Evolutionary conservation across 2,113 vertebrate species (phyloP).

Genomic region (Myotis lucifugus): DNA sequence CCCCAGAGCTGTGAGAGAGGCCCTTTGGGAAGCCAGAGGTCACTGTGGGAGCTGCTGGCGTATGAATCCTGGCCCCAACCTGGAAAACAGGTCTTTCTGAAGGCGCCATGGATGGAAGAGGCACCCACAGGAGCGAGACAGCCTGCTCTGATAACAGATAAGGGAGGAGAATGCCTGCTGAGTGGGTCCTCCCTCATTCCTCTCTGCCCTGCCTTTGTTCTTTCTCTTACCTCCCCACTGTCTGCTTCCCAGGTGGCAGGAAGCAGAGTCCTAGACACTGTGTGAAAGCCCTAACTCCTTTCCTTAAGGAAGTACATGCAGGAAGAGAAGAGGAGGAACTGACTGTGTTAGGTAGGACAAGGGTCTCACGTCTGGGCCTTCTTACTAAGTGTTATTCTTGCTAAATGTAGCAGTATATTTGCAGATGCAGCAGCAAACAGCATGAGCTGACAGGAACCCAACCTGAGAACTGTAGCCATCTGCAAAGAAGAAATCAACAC

Average conservation of each 20-base stretch:
- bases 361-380: neutral
- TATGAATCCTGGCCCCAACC: accelerated
- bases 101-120: neutral
- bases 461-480: neutral
- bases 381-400: neutral
- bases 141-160: neutral
- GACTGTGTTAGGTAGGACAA: neutral
- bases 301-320: neutral
- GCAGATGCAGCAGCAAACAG: neutral
- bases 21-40: neutral
- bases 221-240: neutral
- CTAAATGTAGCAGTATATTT: neutral
- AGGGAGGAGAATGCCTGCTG: neutral
- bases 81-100: neutral
- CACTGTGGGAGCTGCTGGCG: neutral
- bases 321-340: neutral
- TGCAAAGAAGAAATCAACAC: neutral
- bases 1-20: neutral
- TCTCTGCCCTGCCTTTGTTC: neutral
- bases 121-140: accelerated
- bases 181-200: too few species aligned
- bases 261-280: neutral
- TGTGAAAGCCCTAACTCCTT: neutral
- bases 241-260: neutral
- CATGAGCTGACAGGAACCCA: neutral